Base-by-base conservation (phyloP, 2,113 vertebrate genomes). In the Myotis brandtii region DNA sequence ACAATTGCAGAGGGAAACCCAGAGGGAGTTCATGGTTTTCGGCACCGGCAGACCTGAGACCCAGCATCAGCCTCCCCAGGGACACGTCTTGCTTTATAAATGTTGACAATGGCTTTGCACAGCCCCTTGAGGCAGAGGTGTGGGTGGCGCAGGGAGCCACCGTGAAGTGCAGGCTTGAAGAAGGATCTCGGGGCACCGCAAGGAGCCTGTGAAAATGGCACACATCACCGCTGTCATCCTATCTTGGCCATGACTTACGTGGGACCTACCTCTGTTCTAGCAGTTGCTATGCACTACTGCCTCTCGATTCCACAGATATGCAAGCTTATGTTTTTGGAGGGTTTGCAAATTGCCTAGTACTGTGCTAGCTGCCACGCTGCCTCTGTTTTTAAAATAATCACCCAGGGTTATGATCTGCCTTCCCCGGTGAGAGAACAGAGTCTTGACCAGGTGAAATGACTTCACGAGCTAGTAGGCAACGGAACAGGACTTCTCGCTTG, bases 141-240 rank as follows among this genome's bases (percentile, higher is more conserved):
- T 52, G 27, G 25, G 21, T 56, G 23, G 3, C 46, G 37, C 1
- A n/a, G 27, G 70, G 59, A 69, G 25, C 23, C 30, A 17, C 23
- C 1, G 9, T n/a, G 80, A 85, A 43, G 14, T 0, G 2, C 46
- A 72, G 80, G 43, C 40, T 52, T 79, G 25, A 27, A 16, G 52
- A 18, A 81, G 5, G 80, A 85, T 37, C 66, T 25, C 5, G 17
- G 86, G n/a, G 20, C 27, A 14, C 54, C 0, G 1, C 40, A 25
- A 6, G 43, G n/a, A 34, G 32, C 13, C 56, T 50, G 34, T 25
- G 56, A 77, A 56, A 69, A 76, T 16, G 20, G 20, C 48, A 32
- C 23, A 0, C 1, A 0, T 4, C 37, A 3, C 27, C 12, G 0
- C 43, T 8, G 1, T 6, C 73, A 48, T 21, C 67, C 30, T 12